Evolutionary conservation across 1,140 invertebrate species (phyloP).

Genomic region (Aphelinus atriplicis): DNA sequence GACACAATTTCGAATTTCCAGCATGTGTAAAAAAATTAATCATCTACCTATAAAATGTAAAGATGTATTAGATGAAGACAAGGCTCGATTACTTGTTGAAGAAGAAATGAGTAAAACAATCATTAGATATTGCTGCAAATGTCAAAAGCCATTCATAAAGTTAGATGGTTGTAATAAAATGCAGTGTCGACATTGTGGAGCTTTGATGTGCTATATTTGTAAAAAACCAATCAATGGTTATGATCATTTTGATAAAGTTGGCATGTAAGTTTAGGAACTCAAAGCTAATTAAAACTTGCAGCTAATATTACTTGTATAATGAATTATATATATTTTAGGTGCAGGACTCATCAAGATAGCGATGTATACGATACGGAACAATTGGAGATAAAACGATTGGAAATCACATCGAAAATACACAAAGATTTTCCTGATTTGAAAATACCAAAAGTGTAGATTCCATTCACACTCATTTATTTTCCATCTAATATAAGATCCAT

Average conservation of each 20-base stretch:
- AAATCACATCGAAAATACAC: not conserved
- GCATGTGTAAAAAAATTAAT: conserved; percentile 69
- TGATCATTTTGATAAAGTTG: not conserved
- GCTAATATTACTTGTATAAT: not conserved
- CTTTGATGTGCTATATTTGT: conserved; percentile 76
- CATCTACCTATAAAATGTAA: conserved; percentile 72
- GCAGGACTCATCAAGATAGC: not conserved
- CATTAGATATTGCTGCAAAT: conserved; percentile 70
- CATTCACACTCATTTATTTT: too few species aligned
- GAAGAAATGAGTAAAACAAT: conserved; percentile 74
- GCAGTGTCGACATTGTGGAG: conserved; percentile 71
- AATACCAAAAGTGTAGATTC: not conserved
- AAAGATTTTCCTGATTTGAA: conserved; percentile 17
- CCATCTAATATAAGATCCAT: too few species aligned
- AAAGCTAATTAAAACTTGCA: too few species aligned
- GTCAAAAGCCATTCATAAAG: conserved; percentile 71
- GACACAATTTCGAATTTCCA: conserved; percentile 44
- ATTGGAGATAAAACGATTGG: not conserved
- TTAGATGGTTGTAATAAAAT: conserved; percentile 76
- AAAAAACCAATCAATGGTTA: conserved; percentile 53
- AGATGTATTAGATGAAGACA: conserved; percentile 66
- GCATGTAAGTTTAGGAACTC: too few species aligned
- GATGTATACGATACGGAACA: not conserved
- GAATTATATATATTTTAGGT: not conserved
- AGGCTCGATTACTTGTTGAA: conserved; percentile 70